Conservation (phyloP, 2,888 invertebrate species). For the Oxycera nigricornis region DNA sequence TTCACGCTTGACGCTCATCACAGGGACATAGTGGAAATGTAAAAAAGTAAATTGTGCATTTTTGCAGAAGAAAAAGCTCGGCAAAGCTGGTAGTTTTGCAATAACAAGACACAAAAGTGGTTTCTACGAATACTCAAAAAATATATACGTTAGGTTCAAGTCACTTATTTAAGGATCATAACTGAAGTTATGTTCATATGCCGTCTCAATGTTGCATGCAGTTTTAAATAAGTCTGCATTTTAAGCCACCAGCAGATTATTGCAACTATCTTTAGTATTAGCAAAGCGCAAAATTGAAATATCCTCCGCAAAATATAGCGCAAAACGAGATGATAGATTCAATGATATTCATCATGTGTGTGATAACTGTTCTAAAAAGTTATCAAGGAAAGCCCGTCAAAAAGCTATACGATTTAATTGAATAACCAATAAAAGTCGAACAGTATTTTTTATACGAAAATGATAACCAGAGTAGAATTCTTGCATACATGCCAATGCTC, state of each 20-base stretch:
- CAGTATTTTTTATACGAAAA: too few relatives aligned
- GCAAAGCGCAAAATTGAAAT: background rate
- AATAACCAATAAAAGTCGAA: too few relatives aligned
- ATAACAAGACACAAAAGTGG: background rate
- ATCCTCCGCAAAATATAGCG: background rate
- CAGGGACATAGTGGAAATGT: conserved; percentile 9
- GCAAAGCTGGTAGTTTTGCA: background rate
- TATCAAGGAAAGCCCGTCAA: too few relatives aligned
- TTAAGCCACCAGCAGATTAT: background rate
- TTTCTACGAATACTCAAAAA: background rate
- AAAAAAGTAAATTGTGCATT: conserved; percentile 33
- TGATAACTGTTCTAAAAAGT: too few relatives aligned
- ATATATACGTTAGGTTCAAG: background rate
- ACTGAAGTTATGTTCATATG: background rate
- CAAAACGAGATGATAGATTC: too few relatives aligned
- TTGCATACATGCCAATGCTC: too few relatives aligned
- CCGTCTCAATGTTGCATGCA: background rate
- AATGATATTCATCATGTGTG: too few relatives aligned
- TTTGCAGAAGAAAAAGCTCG: background rate
- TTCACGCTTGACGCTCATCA: conserved; percentile 43
- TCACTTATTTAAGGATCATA: background rate
- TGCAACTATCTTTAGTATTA: background rate
- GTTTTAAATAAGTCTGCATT: background rate
- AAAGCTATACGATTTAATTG: too few relatives aligned
- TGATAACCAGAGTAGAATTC: too few relatives aligned